Percentiles rank a stretch among this genome's conserved stretches.
phyloP scores from a whole-genome alignment of 1,140 invertebrate genomes.

The Alviniconcha marisindica region DNA sequence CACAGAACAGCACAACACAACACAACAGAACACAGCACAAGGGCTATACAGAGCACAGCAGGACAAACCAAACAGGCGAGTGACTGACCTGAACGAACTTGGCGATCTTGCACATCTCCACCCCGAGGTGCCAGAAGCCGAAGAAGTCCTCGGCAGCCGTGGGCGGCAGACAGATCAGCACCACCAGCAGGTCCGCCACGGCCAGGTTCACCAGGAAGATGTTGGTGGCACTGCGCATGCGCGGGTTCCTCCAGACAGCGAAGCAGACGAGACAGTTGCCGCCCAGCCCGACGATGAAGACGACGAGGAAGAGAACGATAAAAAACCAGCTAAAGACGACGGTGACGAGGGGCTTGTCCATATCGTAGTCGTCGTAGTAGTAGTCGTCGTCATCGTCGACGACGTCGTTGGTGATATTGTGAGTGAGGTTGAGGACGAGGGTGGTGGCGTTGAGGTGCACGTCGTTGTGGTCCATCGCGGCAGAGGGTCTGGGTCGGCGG shows the following conservation, averaged over 20 bases:
- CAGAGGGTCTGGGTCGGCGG: background rate
- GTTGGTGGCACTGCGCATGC: slow-evolving; percentile 93
- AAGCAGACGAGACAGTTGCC: slow-evolving; percentile 92
- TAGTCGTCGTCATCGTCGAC: slow-evolving; percentile 25
- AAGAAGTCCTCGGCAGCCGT: slow-evolving; percentile 90
- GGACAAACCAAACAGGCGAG: background rate
- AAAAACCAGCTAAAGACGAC: slow-evolving; percentile 46
- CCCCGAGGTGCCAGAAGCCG: slow-evolving; percentile 91
- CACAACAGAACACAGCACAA: background rate
- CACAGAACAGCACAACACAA: background rate
- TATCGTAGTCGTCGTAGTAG: background rate
- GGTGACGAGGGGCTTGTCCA: background rate
- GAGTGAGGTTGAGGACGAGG: slow-evolving; percentile 10
- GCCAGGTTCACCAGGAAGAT: slow-evolving; percentile 95
- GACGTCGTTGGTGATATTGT: slow-evolving; percentile 7
- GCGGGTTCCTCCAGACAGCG: slow-evolving; percentile 88
- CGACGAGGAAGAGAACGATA: slow-evolving; percentile 79
- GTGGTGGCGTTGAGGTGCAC: background rate
- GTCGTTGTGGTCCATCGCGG: background rate
- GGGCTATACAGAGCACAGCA: too few relatives aligned
- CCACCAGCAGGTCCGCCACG: slow-evolving; percentile 92
- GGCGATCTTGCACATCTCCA: slow-evolving; percentile 87
- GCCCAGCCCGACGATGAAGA: slow-evolving; percentile 87
- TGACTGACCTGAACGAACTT: slow-evolving; percentile 87
- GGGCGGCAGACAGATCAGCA: slow-evolving; percentile 90